Conservation (phyloP, 2,888 invertebrate genomes). For the Ornithoptera alexandrae region DNA sequence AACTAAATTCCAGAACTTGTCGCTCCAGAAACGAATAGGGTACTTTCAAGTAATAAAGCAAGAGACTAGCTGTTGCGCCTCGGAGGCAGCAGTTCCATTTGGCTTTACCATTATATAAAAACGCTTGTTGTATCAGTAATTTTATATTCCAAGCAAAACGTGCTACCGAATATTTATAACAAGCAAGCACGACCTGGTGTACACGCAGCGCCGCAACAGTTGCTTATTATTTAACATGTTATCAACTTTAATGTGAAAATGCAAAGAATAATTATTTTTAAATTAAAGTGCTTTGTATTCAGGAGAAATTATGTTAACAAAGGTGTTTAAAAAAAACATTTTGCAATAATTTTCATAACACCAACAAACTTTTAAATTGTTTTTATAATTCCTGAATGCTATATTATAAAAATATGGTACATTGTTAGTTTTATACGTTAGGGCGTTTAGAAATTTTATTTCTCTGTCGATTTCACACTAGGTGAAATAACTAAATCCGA, state of each 20-base stretch:
- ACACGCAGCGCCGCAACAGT: neutral
- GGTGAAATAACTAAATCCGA: too few species aligned
- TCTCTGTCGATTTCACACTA: too few species aligned
- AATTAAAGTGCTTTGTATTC: neutral
- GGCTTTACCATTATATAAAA: neutral
- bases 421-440: too few species aligned
- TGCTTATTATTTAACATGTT: neutral
- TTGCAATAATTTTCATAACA: neutral
- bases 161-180: constrained; percentile 3
- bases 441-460: too few species aligned
- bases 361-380: too few species aligned
- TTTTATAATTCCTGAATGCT: too few species aligned
- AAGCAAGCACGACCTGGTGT: neutral
- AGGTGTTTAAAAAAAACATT: neutral
- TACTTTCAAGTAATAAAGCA: too few species aligned
- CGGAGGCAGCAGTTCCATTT: too few species aligned
- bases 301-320: neutral
- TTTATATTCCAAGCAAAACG: neutral
- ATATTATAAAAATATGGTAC: too few species aligned
- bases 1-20: too few species aligned
- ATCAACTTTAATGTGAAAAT: neutral
- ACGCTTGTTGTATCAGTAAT: neutral
- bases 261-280: neutral
- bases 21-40: too few species aligned
- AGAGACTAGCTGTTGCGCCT: too few species aligned